These are phyloP conservation scores for Setipinna tenuifilis DNA, from an alignment of 2,797 vertebrate species.

Conservation along the genomic window DNA sequence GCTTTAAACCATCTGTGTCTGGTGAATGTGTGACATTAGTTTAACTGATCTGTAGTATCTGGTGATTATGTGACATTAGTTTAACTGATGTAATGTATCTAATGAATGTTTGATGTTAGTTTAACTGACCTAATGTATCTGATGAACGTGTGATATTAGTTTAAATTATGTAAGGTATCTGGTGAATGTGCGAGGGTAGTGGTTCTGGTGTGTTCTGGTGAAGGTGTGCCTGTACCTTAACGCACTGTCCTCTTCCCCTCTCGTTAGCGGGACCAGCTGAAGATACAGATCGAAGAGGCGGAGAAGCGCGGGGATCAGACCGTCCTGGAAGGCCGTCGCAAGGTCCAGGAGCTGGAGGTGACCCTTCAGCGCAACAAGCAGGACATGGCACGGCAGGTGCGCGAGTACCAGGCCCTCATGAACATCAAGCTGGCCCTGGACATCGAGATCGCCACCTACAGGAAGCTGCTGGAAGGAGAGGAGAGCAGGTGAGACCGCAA, in stretches of 20 bases:
- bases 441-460: slow-evolving; percentile 88
- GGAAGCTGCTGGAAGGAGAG: slow-evolving; percentile 79
- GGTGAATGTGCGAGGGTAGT: no score
- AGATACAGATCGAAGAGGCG: slow-evolving; percentile 66
- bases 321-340: slow-evolving; percentile 78
- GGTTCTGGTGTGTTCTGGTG: no score
- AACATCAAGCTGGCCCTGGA: slow-evolving; percentile 91
- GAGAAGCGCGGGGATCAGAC: slow-evolving; percentile 74
- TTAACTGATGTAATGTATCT: no score
- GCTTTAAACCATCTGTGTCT: no score
- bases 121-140: no score
- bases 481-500: slow-evolving; percentile 66
- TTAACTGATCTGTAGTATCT: no score
- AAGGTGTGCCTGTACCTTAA: no score
- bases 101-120: no score
- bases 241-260: neutral
- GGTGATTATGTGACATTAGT: no score
- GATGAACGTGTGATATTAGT: no score
- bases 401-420: slow-evolving; percentile 90
- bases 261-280: slow-evolving; percentile 63
- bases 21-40: no score
- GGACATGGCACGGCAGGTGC: slow-evolving; percentile 85
- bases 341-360: slow-evolving; percentile 80
- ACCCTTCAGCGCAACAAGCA: slow-evolving; percentile 89
- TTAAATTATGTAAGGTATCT: no score